A percentile compares a stretch with the other conserved stretches of the same genome.
phyloP scores from a whole-genome alignment of 2,888 invertebrate genomes.

The Eupithecia tripunctaria region DNA sequence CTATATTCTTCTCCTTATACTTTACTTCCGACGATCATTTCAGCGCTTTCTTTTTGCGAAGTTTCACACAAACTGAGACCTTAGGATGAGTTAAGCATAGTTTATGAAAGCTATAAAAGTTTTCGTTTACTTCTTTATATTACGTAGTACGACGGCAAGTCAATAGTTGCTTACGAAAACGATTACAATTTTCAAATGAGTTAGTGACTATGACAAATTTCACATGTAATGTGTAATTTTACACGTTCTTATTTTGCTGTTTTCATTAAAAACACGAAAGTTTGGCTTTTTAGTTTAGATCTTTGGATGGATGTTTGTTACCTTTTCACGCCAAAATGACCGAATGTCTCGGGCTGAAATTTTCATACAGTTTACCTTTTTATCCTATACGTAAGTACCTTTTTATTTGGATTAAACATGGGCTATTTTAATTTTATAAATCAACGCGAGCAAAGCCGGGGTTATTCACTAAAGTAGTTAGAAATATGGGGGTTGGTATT shows the following conservation, averaged over 20 bases:
- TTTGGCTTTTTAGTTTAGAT: too few relatives aligned
- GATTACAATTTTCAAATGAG: not conserved
- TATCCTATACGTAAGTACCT: too few relatives aligned
- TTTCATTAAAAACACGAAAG: too few relatives aligned
- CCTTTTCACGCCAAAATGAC: too few relatives aligned
- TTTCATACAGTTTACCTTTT: too few relatives aligned
- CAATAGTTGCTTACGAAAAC: not conserved
- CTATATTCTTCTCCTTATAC: not conserved
- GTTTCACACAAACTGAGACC: conserved; percentile 22
- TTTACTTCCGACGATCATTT: not conserved
- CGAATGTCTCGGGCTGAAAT: not conserved
- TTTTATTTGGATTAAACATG: too few relatives aligned
- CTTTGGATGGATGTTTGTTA: too few relatives aligned
- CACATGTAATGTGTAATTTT: too few relatives aligned
- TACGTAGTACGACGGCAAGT: not conserved
- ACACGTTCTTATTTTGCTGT: too few relatives aligned
- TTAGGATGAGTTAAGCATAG: not conserved
- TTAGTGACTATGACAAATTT: not conserved
- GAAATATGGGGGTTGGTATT: not conserved
- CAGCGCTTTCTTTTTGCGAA: conserved; percentile 24
- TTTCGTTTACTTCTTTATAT: not conserved
- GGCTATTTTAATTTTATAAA: too few relatives aligned
- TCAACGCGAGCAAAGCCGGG: too few relatives aligned
- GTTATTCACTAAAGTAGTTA: too few relatives aligned
- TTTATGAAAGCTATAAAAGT: not conserved